These are phyloP conservation scores for Sminthurinus signatus DNA, from an alignment of 1,140 invertebrate species.

Conservation along the genomic window DNA sequence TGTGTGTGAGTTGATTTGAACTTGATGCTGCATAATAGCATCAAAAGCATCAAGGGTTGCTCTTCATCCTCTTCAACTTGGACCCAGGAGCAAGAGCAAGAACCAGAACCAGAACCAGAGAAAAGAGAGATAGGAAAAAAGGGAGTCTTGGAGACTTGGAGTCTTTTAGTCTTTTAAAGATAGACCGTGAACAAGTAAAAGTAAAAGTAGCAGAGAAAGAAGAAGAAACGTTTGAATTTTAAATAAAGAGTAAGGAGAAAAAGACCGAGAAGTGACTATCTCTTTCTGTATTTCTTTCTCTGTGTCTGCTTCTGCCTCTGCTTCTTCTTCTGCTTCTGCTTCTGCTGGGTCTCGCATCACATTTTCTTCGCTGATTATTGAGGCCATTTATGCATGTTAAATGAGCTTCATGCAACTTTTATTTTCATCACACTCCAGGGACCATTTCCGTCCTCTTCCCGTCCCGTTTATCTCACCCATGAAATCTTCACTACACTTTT, in stretches of 20 bases:
- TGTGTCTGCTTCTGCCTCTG: no score
- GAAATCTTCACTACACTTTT: conserved; percentile 38
- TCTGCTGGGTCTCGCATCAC: background rate
- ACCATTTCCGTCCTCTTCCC: conserved; percentile 38
- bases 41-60: no score
- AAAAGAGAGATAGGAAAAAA: background rate
- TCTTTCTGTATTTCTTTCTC: no score
- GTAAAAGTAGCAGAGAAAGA: background rate
- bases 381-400: conserved; percentile 40
- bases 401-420: conserved; percentile 40
- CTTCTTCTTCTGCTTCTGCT: no score
- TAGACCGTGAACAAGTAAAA: background rate
- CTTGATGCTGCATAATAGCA: no score
- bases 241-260: conserved; percentile 22
- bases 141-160: no score
- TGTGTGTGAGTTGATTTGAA: no score
- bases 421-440: conserved; percentile 41
- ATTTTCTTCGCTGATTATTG: conserved; percentile 37
- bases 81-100: no score
- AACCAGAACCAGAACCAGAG: no score
- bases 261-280: conserved; percentile 1
- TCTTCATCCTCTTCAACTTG: no score
- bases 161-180: no score
- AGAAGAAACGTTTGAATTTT: conserved; percentile 25
- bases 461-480: conserved; percentile 32